A percentile compares a stretch with the other conserved stretches of the same genome.
Conservation (phyloP, 2,113 vertebrate genomes). For the Sander lucioperca region DNA sequence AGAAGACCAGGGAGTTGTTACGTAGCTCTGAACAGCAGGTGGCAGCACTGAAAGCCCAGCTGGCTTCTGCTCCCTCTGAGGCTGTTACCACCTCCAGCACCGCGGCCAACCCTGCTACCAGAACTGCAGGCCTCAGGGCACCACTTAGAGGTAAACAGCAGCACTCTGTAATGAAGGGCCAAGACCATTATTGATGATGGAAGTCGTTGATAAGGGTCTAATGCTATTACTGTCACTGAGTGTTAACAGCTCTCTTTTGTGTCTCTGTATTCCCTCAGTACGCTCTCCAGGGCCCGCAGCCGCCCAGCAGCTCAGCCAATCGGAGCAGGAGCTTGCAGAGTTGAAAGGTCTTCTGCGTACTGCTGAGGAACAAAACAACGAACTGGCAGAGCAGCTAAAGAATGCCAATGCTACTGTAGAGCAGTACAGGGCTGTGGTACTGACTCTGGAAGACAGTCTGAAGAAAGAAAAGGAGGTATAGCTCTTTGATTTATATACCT, state of each 20-base stretch:
- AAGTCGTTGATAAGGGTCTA: background rate
- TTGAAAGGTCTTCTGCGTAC: conserved; percentile 87
- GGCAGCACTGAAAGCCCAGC: conserved; percentile 88
- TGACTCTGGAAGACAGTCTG: conserved; percentile 93
- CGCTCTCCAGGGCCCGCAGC: conserved; percentile 58
- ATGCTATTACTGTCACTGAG: background rate
- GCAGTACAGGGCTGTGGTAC: conserved; percentile 92
- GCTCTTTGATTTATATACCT: background rate
- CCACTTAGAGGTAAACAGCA: conserved; percentile 67
- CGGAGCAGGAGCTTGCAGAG: conserved; percentile 87
- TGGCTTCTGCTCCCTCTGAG: conserved; percentile 83
- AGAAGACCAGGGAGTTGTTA: conserved; percentile 93
- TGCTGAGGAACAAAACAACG: conserved; percentile 89
- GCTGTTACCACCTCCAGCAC: conserved; percentile 78
- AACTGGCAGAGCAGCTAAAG: conserved; percentile 91
- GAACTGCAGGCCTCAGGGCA: conserved; percentile 57
- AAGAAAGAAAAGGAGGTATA: conserved; percentile 95
- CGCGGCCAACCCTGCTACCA: conserved; percentile 53
- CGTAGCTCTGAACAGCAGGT: conserved; percentile 92
- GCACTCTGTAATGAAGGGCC: too few species aligned
- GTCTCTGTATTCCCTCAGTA: conserved; percentile 9
- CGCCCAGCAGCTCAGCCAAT: conserved; percentile 58
- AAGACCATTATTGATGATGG: background rate
- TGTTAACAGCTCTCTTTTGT: background rate
- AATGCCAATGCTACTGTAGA: conserved; percentile 90